These are phyloP conservation scores for Tachina fera DNA, from an alignment of 2,888 invertebrate genomes.

Conservation along the genomic window DNA sequence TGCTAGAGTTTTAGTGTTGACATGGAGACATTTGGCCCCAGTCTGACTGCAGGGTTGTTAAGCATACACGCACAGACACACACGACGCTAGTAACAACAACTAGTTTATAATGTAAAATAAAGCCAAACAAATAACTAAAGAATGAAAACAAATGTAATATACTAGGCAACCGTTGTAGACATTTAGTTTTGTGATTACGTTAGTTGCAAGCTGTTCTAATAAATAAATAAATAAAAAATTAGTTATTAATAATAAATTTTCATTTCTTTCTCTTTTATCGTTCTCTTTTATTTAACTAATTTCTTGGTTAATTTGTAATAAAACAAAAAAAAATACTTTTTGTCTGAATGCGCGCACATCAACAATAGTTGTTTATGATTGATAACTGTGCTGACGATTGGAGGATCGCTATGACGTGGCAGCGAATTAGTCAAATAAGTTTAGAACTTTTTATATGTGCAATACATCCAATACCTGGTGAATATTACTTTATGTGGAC, in stretches of 20 bases:
- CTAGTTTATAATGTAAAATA: no score
- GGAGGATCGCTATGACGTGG: slow-evolving; percentile 99
- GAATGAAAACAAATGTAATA: slow-evolving; percentile 43
- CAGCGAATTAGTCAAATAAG: slow-evolving; percentile 96
- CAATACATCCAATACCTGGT: slow-evolving; percentile 98
- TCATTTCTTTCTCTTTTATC: slow-evolving; percentile 59
- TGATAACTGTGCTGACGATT: slow-evolving; percentile 99
- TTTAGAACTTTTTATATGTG: slow-evolving; percentile 96
- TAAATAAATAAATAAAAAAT: slow-evolving; percentile 78
- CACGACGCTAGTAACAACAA: neutral
- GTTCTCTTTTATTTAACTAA: slow-evolving; percentile 39
- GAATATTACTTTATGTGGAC: slow-evolving; percentile 98
- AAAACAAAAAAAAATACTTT: slow-evolving; percentile 1
- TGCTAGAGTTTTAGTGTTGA: no score
- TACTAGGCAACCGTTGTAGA: slow-evolving; percentile 26
- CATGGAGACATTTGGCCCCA: no score
- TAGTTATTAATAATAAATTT: slow-evolving; percentile 77
- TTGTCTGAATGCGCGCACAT: neutral
- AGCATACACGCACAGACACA: neutral
- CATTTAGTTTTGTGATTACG: slow-evolving; percentile 33
- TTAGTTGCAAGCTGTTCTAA: slow-evolving; percentile 61
- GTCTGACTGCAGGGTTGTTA: no score
- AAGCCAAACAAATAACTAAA: neutral
- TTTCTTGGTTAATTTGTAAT: slow-evolving; percentile 2
- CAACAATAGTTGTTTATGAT: slow-evolving; percentile 97